These are phyloP conservation scores for Cosmorhoe ocellata DNA, from an alignment of 2,888 invertebrate genomes.

Conservation along the genomic window DNA sequence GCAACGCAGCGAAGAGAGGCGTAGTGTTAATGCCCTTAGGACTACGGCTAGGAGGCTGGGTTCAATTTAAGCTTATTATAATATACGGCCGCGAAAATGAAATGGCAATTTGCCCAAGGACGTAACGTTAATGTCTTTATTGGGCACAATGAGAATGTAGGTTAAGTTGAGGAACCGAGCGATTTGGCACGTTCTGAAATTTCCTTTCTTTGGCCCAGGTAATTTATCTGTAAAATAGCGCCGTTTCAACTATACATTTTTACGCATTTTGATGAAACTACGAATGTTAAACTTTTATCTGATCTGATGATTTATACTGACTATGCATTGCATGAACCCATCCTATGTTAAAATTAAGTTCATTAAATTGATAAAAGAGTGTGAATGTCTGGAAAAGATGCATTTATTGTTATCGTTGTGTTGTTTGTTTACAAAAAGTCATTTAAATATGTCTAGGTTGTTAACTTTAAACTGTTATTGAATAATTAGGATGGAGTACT, in stretches of 20 bases:
- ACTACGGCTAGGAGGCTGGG: neutral
- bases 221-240: too few species aligned
- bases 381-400: constrained; percentile 30
- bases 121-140: constrained; percentile 7
- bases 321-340: constrained; percentile 36
- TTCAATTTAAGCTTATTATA: neutral
- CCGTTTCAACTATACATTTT: too few species aligned
- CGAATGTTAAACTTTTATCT: neutral
- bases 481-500: too few species aligned
- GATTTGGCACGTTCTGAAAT: constrained; percentile 24
- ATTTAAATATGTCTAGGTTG: constrained; percentile 3
- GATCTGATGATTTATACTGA: constrained; percentile 13
- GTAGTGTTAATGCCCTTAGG: neutral
- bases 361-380: constrained; percentile 38
- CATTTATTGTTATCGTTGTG: constrained; percentile 5
- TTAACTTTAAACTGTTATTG: neutral
- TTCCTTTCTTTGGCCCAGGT: constrained; percentile 6
- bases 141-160: constrained; percentile 14
- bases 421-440: constrained; percentile 26
- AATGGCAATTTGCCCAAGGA: constrained; percentile 42
- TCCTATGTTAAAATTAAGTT: constrained; percentile 37
- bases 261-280: neutral
- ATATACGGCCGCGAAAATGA: neutral
- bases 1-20: too few species aligned
- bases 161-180: constrained; percentile 13